A percentile compares a stretch with the other conserved stretches of the same genome.
Conservation (phyloP, 2,113 vertebrate genomes). For the Trogon surrucura region DNA sequence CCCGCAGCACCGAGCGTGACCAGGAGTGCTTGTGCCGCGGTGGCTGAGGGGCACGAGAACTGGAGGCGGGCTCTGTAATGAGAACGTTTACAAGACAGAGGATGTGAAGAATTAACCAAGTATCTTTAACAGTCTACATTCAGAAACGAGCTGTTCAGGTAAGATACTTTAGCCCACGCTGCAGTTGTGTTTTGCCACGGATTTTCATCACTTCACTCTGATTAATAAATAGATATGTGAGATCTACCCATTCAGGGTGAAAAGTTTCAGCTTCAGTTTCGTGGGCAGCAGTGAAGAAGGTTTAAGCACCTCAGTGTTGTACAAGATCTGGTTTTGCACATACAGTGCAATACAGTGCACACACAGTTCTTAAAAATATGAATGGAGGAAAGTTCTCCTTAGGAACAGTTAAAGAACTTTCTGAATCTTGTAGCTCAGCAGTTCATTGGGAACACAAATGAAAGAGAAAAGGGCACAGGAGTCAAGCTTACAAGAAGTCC, state of each 20-base stretch:
- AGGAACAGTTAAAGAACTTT: not conserved
- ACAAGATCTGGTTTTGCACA: not conserved
- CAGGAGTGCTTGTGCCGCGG: slow-evolving; percentile 65
- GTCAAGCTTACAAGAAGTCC: not conserved
- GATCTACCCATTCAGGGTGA: not conserved
- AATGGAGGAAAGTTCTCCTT: not conserved
- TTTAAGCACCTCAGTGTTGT: not conserved
- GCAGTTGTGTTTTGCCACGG: not conserved
- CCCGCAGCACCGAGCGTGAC: slow-evolving; percentile 75
- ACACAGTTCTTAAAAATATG: not conserved
- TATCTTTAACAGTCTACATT: not conserved
- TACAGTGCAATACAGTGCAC: not conserved
- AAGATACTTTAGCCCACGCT: not conserved
- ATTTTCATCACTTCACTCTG: not conserved
- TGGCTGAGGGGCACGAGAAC: slow-evolving; percentile 55
- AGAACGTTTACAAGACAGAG: not conserved
- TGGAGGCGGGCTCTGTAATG: slow-evolving; percentile 61
- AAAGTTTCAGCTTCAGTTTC: not conserved
- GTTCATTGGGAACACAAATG: not conserved
- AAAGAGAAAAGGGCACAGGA: not conserved
- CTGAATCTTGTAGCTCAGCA: not conserved
- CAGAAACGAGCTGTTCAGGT: not conserved
- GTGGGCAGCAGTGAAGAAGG: not conserved
- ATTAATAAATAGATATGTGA: not conserved
- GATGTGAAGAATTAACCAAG: not conserved